Evolutionary conservation across 2,888 invertebrate genomes (phyloP).

Genomic region (Meteorus cinctellus): DNA sequence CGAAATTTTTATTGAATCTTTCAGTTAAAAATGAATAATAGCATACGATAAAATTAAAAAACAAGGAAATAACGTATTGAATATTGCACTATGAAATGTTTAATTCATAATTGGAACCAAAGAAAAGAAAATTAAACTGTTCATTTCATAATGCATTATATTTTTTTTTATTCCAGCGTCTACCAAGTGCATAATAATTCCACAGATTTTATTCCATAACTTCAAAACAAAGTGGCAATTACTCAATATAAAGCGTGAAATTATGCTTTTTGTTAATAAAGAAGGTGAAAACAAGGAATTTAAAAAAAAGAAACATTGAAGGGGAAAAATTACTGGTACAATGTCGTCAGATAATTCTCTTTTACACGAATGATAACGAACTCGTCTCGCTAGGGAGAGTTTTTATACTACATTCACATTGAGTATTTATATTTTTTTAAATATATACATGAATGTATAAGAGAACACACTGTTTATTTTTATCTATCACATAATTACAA

Average conservation of each 20-base stretch:
- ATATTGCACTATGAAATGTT: too few relatives aligned
- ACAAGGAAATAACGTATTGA: too few relatives aligned
- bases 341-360: background rate
- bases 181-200: background rate
- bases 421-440: slow-evolving; percentile 14
- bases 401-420: slow-evolving; percentile 20
- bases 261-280: background rate
- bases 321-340: background rate
- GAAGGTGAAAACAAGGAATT: background rate
- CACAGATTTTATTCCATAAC: background rate
- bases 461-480: too few relatives aligned
- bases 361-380: slow-evolving; percentile 23
- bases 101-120: too few relatives aligned
- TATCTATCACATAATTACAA: slow-evolving; percentile 12
- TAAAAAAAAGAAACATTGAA: background rate
- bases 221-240: background rate
- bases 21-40: too few relatives aligned
- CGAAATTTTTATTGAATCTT: too few relatives aligned
- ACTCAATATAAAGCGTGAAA: background rate
- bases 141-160: background rate
- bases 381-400: slow-evolving; percentile 37
- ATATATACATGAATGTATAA: background rate
- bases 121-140: too few relatives aligned
- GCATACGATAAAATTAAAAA: too few relatives aligned
- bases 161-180: background rate